Evolutionary conservation across 2,113 vertebrate genomes (phyloP), one percentile per base, ranked within the genome.

Genomic region (Ptychochromis oligacanthus): DNA sequence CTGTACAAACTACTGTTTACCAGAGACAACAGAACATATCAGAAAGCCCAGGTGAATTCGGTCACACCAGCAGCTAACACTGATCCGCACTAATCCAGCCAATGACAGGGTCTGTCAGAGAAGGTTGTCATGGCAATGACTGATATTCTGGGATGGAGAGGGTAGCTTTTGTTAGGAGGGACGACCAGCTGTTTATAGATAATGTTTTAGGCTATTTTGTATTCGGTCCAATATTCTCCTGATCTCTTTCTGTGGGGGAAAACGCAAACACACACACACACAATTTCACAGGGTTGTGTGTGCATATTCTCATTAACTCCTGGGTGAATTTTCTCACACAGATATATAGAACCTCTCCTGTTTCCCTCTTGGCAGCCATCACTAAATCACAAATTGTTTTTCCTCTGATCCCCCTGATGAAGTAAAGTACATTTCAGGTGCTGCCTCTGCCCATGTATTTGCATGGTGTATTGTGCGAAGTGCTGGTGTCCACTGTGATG

Each of bases 11-110:
- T 79, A 54, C 74, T 88, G 83, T 92, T 89, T 84, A 92, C 81
- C 80, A 75, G 81, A 89, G 70, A 92, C 85, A 87, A 83, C 83
- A 77, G 26, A 75, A 82, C 82, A 56, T 20, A 80, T 87, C 72
- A 31, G 74, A 79, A 59, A 72, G 55, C 85, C 76, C 77, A 49
- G 80, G 22, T 79, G 75, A 82, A 87, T 89, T 80, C 75, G 83
- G 55, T 59, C 59, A 65, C 31, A 79, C 58, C 77, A 59, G 77
- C 79, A 72, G 92, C 58, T 72, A 88, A 88, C 82, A 81, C 79
- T 85, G 83, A 94, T 90, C 90, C 57, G 3, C 24, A 55, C 75
- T 90, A 91, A 91, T 90, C 88, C 46, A 9, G 70, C 65, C 87
- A 75, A 52, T 88, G 84, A 87, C 78, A 12, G 72, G 65, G 59